Conservation (phyloP, 2,888 invertebrate species). For the Coelinius sp. region DNA sequence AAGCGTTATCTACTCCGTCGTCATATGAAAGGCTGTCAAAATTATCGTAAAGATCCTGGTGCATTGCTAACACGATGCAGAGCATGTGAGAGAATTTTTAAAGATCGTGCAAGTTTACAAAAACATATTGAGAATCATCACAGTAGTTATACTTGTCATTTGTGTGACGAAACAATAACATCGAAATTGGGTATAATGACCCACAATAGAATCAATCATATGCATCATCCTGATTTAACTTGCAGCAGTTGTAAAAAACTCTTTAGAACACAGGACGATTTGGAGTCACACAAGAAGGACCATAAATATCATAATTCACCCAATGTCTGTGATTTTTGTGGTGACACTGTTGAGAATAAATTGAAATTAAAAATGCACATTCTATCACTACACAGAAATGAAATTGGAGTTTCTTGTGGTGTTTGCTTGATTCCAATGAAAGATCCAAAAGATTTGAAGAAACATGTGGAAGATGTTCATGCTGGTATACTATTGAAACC, state of each 20-base stretch:
- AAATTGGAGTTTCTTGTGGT: constrained; percentile 74
- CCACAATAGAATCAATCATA: constrained; percentile 74
- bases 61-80: constrained; percentile 73
- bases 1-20: constrained; percentile 74
- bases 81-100: constrained; percentile 74
- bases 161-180: constrained; percentile 73
- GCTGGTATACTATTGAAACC: constrained; percentile 71
- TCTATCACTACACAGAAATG: constrained; percentile 73
- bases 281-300: constrained; percentile 72
- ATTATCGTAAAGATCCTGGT: constrained; percentile 71
- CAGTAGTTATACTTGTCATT: constrained; percentile 73
- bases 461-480: constrained; percentile 74
- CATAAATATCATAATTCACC: constrained; percentile 71
- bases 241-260: constrained; percentile 72
- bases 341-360: constrained; percentile 74
- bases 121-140: constrained; percentile 74
- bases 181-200: constrained; percentile 75
- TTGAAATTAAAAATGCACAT: constrained; percentile 76
- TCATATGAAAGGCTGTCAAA: constrained; percentile 75
- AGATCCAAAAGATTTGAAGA: constrained; percentile 73
- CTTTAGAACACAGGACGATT: constrained; percentile 72
- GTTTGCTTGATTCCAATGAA: constrained; percentile 74
- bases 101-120: constrained; percentile 73
- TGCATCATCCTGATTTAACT: constrained; percentile 73
- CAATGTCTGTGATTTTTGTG: constrained; percentile 75